phyloP scores from a whole-genome alignment of 2,113 vertebrate species.

The human (Homo sapiens) region GRCh38 chr1:24962501-24963000 shows the following conservation, averaged over 20 bases:
- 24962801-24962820: background rate
- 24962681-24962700: background rate
- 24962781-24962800: slow-evolving; percentile 54
- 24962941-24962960: slow-evolving; percentile 91
- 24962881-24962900: slow-evolving; percentile 85
- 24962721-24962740: background rate
- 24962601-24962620: background rate
- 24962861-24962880: slow-evolving; percentile 53
- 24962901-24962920: slow-evolving; percentile 83
- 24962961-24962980: slow-evolving; percentile 86
- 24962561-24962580: background rate
- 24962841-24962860: background rate
- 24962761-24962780: background rate
- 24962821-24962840: background rate
- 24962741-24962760: background rate
- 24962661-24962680: background rate
- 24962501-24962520: background rate
- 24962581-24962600: background rate
- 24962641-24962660: fast-evolving
- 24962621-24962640: background rate
- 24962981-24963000: slow-evolving; percentile 90
- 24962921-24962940: slow-evolving; percentile 89
- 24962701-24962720: background rate
- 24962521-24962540: background rate
- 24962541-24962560: background rate